Conservation (phyloP, 2,797 vertebrate genomes). For the Harpagifer antarcticus region DNA sequence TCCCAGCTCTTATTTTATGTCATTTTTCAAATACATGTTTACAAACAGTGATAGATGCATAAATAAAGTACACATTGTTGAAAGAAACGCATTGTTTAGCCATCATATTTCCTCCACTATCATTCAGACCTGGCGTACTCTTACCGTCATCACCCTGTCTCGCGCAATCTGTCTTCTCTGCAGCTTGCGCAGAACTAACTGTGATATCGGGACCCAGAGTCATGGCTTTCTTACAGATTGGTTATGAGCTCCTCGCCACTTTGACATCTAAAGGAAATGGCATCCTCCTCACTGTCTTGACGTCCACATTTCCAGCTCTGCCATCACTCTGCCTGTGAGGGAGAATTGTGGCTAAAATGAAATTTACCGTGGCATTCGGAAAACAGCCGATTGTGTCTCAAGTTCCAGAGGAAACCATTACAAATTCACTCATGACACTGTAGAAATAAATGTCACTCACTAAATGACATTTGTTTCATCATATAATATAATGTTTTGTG, state of each 20-base stretch:
- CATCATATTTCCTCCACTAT: background rate
- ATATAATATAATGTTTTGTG: too few relatives aligned
- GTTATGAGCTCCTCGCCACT: constrained; percentile 32
- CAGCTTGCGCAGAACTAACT: constrained; percentile 46
- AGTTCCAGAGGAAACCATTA: constrained; percentile 17
- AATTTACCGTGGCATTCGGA: constrained; percentile 33
- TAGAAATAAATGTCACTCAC: background rate
- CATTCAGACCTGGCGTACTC: constrained; percentile 21
- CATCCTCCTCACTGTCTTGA: constrained; percentile 48
- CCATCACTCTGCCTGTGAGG: constrained; percentile 8
- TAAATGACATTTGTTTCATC: background rate
- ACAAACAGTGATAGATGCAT: background rate
- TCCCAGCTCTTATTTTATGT: constrained; percentile 6
- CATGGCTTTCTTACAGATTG: constrained; percentile 42
- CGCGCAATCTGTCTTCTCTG: constrained; percentile 12
- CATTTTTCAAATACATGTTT: constrained; percentile 1
- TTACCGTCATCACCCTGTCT: constrained; percentile 15
- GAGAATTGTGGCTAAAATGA: constrained; percentile 35
- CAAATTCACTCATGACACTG: background rate
- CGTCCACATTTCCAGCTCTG: constrained; percentile 26
- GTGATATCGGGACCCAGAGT: constrained; percentile 31
- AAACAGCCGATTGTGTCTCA: constrained; percentile 40
- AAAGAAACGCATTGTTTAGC: background rate
- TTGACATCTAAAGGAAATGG: constrained; percentile 51
- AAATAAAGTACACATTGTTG: background rate